Evolutionary conservation across 2,888 invertebrate genomes (phyloP), one percentile per base, ranked within the genome.

Genomic region (Ormia ochracea): DNA sequence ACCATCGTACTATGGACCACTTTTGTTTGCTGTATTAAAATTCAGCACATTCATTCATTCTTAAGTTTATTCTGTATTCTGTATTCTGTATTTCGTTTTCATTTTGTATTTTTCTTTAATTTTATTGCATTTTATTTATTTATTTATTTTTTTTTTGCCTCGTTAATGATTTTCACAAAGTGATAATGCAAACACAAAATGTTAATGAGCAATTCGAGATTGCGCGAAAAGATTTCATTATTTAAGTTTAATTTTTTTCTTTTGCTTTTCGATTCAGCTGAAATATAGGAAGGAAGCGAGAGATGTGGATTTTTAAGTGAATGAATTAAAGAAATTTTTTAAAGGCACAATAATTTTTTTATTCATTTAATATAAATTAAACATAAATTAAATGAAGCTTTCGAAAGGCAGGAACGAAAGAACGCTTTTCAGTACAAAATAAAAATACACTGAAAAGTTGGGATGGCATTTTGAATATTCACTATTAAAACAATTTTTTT

Each of bases 191-290:
- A 88, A 89, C 89, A 88, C 88, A 89, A 89, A 89, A 89, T 89
- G 89, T 89, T 89, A 89, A 89, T 89, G 89, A 89, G 89, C 89
- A 89, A 89, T 89, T 89, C 89, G 88, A 89, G 89, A 89, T 89
- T 88, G 89, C 89, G 89, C 89, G 89, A 89, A 89, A 83, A 88
- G 89, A 89, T 89, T 87, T 89, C 88, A 83, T 82, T 82, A 83
- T 83, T 83, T 83, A 74, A 78, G 68, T 72, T 74, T 75, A 63
- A 23, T 43, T 72, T 72, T 52, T 63, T 58, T 26, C 4, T 4
- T 41, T 43, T 63, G n/a, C n/a, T 72, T 45, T 26, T 72, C 63
- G 54, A 77, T 65, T 80, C 52, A 68, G 69, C 54, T 45, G 66
- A 72, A 72, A 56, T 21, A 38, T 52, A 19, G 23, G 14, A 56